Conservation (phyloP, 2,888 invertebrate species). For the Drosophila kuntzei region DNA sequence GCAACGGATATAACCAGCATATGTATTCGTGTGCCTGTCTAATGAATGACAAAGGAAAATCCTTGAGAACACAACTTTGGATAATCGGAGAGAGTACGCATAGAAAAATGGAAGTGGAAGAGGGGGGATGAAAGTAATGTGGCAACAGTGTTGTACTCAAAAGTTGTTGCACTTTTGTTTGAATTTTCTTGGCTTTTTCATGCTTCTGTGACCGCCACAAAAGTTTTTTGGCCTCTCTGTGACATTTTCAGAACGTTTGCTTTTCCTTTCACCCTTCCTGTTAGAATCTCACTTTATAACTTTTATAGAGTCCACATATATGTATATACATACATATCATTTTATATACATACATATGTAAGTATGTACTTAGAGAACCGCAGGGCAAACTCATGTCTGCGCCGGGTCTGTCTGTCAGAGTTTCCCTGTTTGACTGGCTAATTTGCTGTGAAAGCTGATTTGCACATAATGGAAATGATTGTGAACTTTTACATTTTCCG, state of each 20-base stretch:
- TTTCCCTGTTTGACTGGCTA: slow-evolving; percentile 75
- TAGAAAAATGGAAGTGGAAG: not conserved
- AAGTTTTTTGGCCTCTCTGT: slow-evolving; percentile 60
- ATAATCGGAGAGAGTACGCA: slow-evolving; percentile 16
- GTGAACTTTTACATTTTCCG: slow-evolving; percentile 5
- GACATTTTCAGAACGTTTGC: slow-evolving; percentile 53
- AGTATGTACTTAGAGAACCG: slow-evolving; percentile 44
- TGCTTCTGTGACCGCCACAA: slow-evolving; percentile 54
- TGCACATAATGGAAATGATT: slow-evolving; percentile 60
- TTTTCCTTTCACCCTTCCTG: slow-evolving; percentile 21
- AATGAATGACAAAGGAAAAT: slow-evolving; percentile 37
- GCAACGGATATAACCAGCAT: slow-evolving; percentile 27
- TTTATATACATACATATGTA: slow-evolving; percentile 14
- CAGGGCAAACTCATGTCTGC: slow-evolving; percentile 61
- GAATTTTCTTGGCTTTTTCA: slow-evolving; percentile 70
- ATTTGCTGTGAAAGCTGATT: slow-evolving; percentile 79
- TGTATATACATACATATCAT: slow-evolving; percentile 21
- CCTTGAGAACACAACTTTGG: slow-evolving; percentile 28
- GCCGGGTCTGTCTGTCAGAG: slow-evolving; percentile 65
- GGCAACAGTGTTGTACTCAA: slow-evolving; percentile 41
- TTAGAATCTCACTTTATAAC: slow-evolving; percentile 49
- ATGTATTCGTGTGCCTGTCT: slow-evolving; percentile 29
- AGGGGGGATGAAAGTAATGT: not conserved
- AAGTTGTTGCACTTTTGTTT: slow-evolving; percentile 79
- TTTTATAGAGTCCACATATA: slow-evolving; percentile 47